Evolutionary conservation across 2,888 invertebrate species (phyloP), one percentile per base, ranked within the genome.

Genomic region (Epiperipatus broadwayi): DNA sequence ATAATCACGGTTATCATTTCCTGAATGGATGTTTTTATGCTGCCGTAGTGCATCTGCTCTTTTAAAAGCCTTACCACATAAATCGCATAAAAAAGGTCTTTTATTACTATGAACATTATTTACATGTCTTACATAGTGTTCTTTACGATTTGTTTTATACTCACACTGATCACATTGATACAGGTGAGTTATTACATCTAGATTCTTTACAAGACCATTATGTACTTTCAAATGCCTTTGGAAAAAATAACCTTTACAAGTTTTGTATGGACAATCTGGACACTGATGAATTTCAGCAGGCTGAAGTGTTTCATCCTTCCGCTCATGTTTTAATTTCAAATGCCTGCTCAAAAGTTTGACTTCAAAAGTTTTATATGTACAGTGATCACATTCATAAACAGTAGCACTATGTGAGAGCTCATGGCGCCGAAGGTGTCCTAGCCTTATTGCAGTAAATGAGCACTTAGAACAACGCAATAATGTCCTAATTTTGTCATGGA

Each of bases 31-130:
- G 1, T 56, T 52, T 19, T 59, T 49, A 44, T 67, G 66, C 18
- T 61, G 59, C 37, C 59, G 59, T 2, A 67, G 52, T 1, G 65
- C 61, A 48, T 67, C 67, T 4, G 59, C 57, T 29, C 66, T 55
- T 46, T 67, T 67, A 46, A 67, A 67, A 5, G 61, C 59, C 46
- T 62, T 63, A 3, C 64, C 66, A 49, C 67, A 67, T 1, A 59
- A 45, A 36, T 66, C 64, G 54, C 67, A 67, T 21, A 66, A 57
- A 41, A 60, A 63, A 0, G 66, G 66, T n/a, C 66, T 50, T 22
- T 55, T 52, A 42, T 63, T 58, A n/a, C 54, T 56, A 46, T 67
- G 67, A 5, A 66, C 64, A 44, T 63, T 62, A 30, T 59, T 58
- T 3, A 53, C 48, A 42, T 63, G 63, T 2, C 63, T 46, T 4